Percentiles rank a stretch among this genome's conserved stretches.
These are phyloP conservation scores for Chlamydotis undulata DNA, from an alignment of 2,113 vertebrate species.

Conservation along the genomic window DNA sequence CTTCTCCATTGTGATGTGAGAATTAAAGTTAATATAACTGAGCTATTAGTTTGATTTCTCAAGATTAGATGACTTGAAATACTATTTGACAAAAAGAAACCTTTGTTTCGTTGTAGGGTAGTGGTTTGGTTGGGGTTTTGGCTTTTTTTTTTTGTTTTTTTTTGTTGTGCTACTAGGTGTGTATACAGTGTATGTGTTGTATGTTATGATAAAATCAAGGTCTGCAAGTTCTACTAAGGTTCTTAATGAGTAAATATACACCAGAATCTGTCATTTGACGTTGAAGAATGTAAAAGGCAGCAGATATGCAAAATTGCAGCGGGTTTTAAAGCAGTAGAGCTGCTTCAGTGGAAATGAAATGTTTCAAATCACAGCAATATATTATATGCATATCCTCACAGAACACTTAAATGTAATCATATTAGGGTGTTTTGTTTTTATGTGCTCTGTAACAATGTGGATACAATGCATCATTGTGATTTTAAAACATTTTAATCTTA, in stretches of 20 bases:
- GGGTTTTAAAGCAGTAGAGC: neutral
- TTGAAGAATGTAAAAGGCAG: neutral
- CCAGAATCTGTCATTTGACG: neutral
- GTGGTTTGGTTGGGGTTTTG: neutral
- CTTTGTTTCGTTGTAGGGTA: neutral
- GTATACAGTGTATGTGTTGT: neutral
- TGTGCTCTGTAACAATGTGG: neutral
- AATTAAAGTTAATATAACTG: neutral
- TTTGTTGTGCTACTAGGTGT: neutral
- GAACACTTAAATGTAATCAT: neutral
- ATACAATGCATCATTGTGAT: neutral
- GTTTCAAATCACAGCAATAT: neutral
- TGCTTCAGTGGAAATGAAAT: neutral
- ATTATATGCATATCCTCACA: neutral
- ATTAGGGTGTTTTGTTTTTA: neutral
- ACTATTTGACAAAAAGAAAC: neutral
- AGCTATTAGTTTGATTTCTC: neutral
- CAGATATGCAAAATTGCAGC: neutral
- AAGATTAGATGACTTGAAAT: neutral
- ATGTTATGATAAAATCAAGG: neutral
- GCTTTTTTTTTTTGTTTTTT: neutral
- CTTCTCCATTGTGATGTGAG: neutral
- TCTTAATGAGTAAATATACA: constrained; percentile 1
- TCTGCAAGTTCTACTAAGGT: neutral
- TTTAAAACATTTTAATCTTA: neutral